phyloP scores from a whole-genome alignment of 2,113 vertebrate species.

The Vulpes ferrilata region DNA sequence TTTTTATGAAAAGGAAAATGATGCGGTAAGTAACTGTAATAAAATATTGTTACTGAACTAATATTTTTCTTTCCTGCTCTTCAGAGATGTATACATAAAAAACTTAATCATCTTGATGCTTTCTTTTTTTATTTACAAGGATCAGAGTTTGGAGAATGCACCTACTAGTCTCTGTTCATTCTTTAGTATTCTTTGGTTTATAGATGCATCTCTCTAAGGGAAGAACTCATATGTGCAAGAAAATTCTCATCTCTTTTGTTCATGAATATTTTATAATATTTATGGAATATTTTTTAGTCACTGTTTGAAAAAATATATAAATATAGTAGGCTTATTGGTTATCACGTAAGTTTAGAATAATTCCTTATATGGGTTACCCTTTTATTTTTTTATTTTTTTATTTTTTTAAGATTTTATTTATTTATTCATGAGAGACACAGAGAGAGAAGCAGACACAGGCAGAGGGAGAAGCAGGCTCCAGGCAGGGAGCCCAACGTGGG shows the following conservation, averaged over 20 bases:
- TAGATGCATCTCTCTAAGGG: background rate
- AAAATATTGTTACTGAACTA: background rate
- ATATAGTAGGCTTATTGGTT: background rate
- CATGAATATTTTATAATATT: background rate
- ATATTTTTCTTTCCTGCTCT: background rate
- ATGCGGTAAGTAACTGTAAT: slow-evolving; percentile 90
- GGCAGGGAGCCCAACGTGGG: too few relatives aligned
- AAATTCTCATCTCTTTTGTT: background rate
- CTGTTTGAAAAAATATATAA: slow-evolving; percentile 22
- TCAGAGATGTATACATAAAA: background rate
- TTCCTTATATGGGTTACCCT: background rate
- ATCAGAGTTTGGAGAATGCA: background rate
- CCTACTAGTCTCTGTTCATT: background rate
- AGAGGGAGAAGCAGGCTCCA: too few relatives aligned
- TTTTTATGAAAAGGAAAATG: slow-evolving; percentile 99
- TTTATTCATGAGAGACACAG: too few relatives aligned
- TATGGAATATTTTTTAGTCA: background rate
- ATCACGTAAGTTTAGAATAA: background rate
- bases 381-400: background rate
- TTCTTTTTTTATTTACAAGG: background rate
- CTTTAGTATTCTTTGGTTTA: background rate
- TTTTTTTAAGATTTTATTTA: too few relatives aligned
- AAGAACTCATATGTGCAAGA: background rate
- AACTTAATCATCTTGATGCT: background rate
- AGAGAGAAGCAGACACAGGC: too few relatives aligned